Conservation (phyloP, 64 coral and sea anemone species). For the Platygyra sinensis region DNA sequence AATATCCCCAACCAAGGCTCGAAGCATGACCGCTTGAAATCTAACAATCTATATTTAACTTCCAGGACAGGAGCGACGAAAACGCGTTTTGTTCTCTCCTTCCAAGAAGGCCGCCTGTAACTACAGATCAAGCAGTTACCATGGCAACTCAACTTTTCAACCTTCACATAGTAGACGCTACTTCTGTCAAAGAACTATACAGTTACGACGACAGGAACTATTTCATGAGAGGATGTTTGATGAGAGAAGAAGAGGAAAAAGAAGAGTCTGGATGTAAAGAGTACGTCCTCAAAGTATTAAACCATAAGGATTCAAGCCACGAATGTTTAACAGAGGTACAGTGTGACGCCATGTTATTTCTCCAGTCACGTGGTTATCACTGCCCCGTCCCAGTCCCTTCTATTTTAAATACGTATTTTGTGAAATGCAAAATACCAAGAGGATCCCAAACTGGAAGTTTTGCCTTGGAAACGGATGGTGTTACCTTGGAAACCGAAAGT, state of each 20-base stretch:
- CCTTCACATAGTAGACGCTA: neutral
- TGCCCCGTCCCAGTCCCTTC: constrained; percentile 17
- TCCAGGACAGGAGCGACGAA: neutral
- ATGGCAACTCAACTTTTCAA: constrained; percentile 58
- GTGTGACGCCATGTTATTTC: constrained; percentile 54
- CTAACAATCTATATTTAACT: neutral
- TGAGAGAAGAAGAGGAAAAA: neutral
- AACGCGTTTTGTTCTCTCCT: neutral
- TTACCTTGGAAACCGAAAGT: neutral
- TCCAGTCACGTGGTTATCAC: neutral
- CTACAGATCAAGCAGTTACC: constrained; percentile 11
- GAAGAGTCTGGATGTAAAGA: neutral
- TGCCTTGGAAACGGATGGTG: neutral
- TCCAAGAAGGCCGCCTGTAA: constrained; percentile 43
- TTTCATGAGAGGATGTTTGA: constrained; percentile 21
- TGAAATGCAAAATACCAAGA: constrained; percentile 16
- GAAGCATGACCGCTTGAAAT: no score
- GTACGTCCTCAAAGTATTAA: constrained; percentile 63
- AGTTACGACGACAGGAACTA: constrained; percentile 63
- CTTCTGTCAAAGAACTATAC: constrained; percentile 53
- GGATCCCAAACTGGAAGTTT: neutral
- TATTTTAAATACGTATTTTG: neutral
- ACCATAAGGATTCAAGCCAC: constrained; percentile 46
- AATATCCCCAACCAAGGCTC: no score
- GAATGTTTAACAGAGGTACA: constrained; percentile 19